A percentile compares a stretch with the other conserved stretches of the same genome.
phyloP scores from a whole-genome alignment of 2,797 vertebrate genomes.

The Taeniopygia guttata region DNA sequence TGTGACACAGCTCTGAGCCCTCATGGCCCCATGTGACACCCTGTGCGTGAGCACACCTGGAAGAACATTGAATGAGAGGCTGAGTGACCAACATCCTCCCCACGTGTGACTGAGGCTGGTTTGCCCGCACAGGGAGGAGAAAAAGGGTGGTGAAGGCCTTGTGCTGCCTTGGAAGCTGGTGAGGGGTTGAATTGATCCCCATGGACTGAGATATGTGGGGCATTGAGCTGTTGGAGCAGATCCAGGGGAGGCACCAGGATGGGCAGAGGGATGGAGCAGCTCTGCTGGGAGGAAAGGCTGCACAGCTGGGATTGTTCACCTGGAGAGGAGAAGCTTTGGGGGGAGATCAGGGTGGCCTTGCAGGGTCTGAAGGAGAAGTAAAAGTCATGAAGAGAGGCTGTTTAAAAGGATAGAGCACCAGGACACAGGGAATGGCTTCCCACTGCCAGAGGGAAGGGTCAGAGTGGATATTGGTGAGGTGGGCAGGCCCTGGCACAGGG shows the following conservation, averaged over 20 bases:
- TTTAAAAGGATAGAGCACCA: fast-evolving
- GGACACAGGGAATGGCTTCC: neutral
- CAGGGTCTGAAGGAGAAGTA: fast-evolving
- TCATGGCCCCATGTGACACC: neutral
- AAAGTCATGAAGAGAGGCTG: fast-evolving
- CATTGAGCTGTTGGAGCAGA: neutral
- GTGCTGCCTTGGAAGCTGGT: fast-evolving
- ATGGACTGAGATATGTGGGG: neutral
- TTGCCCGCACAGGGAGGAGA: neutral
- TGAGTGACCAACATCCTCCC: neutral
- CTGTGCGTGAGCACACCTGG: neutral
- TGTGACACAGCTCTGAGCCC: neutral
- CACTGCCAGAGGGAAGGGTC: fast-evolving
- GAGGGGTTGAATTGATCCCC: neutral
- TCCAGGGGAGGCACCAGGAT: neutral
- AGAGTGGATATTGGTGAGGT: neutral
- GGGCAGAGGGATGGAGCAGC: neutral
- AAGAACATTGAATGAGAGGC: neutral
- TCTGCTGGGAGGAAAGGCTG: neutral
- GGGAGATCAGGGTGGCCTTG: fast-evolving
- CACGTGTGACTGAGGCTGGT: fast-evolving
- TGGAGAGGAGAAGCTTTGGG: neutral
- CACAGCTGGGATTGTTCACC: neutral
- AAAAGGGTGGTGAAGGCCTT: neutral
- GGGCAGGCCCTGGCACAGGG: neutral